Evolutionary conservation across 2,113 vertebrate species (phyloP).

Genomic region (Oxyruncus cristatus): DNA sequence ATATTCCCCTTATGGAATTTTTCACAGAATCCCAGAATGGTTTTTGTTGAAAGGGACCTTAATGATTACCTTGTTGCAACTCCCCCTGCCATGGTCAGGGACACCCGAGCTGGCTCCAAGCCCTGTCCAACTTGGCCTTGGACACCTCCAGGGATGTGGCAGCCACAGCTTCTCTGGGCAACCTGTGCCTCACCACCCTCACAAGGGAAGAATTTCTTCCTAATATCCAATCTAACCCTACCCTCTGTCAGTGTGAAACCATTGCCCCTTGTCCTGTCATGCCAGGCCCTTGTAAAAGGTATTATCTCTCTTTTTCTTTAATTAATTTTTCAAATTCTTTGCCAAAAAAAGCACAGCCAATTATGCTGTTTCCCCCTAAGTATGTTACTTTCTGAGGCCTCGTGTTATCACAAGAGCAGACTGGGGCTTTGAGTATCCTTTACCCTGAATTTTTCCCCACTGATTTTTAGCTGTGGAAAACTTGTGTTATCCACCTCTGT

Average conservation of each 20-base stretch:
- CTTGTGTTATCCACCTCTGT: background rate
- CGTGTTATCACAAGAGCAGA: background rate
- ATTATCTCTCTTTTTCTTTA: fast-evolving
- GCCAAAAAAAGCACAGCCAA: background rate
- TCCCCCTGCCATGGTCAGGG: background rate
- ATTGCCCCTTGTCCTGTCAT: background rate
- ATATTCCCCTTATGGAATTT: background rate
- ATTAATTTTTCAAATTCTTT: background rate
- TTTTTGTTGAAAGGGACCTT: background rate
- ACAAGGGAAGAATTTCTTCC: background rate
- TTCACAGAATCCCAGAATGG: background rate
- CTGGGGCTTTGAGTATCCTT: background rate
- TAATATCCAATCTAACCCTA: no score
- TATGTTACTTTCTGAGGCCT: background rate
- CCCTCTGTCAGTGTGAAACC: background rate
- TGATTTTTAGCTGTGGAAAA: background rate
- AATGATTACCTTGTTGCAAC: background rate
- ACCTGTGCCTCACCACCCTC: background rate
- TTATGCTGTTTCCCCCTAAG: background rate
- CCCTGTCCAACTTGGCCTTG: background rate
- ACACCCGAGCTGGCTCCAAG: background rate
- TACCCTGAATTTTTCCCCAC: background rate
- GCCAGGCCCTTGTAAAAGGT: background rate
- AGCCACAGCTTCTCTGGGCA: background rate
- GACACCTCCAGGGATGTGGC: background rate